These are phyloP conservation scores for Sphaeridia pumilis DNA, from an alignment of 2,888 invertebrate species.

Conservation along the genomic window DNA sequence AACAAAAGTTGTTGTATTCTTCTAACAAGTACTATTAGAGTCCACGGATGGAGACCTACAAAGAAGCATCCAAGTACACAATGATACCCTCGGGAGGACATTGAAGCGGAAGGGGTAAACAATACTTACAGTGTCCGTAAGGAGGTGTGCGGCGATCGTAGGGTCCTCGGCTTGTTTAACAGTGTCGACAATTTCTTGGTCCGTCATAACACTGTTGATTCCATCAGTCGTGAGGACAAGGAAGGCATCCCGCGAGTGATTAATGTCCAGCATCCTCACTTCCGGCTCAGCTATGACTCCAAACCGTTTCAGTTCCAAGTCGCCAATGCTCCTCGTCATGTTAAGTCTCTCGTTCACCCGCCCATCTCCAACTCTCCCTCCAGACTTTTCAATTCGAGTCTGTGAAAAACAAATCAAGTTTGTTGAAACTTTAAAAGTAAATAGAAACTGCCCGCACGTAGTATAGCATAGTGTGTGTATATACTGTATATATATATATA, in stretches of 20 bases:
- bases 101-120: background rate
- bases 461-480: too few relatives aligned
- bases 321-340: slow-evolving; percentile 46
- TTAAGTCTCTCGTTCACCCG: slow-evolving; percentile 43
- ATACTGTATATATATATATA: too few relatives aligned
- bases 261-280: slow-evolving; percentile 37
- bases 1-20: too few relatives aligned
- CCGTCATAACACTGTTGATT: slow-evolving; percentile 42
- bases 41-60: too few relatives aligned
- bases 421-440: background rate
- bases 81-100: background rate
- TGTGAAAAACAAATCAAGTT: slow-evolving; percentile 18
- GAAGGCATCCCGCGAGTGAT: slow-evolving; percentile 45
- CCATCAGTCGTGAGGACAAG: slow-evolving; percentile 44
- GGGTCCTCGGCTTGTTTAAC: slow-evolving; percentile 40
- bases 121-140: slow-evolving; percentile 38
- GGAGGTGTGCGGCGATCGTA: slow-evolving; percentile 41
- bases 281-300: slow-evolving; percentile 44
- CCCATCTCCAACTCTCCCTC: slow-evolving; percentile 41
- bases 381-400: slow-evolving; percentile 40
- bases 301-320: slow-evolving; percentile 43
- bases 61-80: background rate
- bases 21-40: too few relatives aligned
- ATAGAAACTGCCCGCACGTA: background rate
- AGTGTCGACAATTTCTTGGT: slow-evolving; percentile 40